Conservation (phyloP, 2,113 vertebrate species). For the Carettochelys insculpta region DNA sequence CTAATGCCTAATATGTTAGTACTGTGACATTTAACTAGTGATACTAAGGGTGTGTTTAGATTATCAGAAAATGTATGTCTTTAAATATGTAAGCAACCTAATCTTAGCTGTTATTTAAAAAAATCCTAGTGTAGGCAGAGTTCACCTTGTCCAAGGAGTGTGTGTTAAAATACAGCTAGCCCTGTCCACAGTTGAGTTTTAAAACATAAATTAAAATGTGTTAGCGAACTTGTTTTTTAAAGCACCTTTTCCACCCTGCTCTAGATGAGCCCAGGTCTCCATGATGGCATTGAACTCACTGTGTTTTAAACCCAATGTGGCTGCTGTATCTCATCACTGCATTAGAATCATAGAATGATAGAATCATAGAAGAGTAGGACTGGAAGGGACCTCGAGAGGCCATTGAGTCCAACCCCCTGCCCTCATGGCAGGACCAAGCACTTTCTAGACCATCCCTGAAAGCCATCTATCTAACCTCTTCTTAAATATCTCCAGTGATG, state of each 20-base stretch:
- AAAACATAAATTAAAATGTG: background rate
- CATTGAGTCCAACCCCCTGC: too few species aligned
- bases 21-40: constrained; percentile 57
- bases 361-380: too few species aligned
- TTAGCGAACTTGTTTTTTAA: constrained; percentile 29
- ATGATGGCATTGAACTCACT: constrained; percentile 64
- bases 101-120: background rate
- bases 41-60: constrained; percentile 38
- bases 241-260: constrained; percentile 40
- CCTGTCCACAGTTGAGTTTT: background rate
- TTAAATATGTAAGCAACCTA: too few species aligned
- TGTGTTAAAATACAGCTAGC: constrained; percentile 26
- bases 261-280: constrained; percentile 65
- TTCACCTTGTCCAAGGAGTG: constrained; percentile 24
- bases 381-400: too few species aligned
- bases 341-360: too few species aligned
- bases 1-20: constrained; percentile 10
- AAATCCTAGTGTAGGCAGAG: constrained; percentile 32
- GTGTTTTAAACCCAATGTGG: constrained; percentile 72
- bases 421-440: too few species aligned
- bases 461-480: too few species aligned
- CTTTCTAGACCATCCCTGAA: too few species aligned
- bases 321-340: constrained; percentile 67
- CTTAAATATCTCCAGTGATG: too few species aligned
- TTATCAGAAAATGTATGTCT: background rate